Base-by-base conservation (phyloP, 92 coral and sea anemone genomes). In the Heliopora coerulea region DNA sequence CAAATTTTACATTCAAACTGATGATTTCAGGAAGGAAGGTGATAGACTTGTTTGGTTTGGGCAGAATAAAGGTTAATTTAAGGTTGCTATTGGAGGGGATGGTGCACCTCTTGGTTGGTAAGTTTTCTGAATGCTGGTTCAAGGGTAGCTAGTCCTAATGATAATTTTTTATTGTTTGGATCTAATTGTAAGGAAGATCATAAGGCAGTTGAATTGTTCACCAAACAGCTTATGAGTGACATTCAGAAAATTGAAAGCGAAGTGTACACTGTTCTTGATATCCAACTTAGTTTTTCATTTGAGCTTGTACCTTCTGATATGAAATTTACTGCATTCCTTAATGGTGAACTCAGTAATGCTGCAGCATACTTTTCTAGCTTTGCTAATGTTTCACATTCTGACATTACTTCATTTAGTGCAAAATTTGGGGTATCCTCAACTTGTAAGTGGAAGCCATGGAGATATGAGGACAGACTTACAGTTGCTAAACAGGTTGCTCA, bases 91-190 rank as follows among this genome's bases (percentile, higher is more conserved):
- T 28, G 95, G 90, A 44, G 86, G 93, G n/a, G 89, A 85, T 59
- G 89, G 93, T 5, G 85, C 86, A 15, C 91, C 83, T 41, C 83
- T 84, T 86, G 83, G 82, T 57, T 85, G 33, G 73, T 88, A 7
- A 82, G 86, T 31, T 78, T 88, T 52, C 73, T 88, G 12, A 88
- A 88, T 86, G 85, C 75, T 23, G 88, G 87, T 26, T 23, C 87
- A 3, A 29, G 87, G 42, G 80, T 88, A 0, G 87, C 83, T 11
- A 87, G 73, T 44, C 73, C 57, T 41, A 64, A 64, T 37, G 72
- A 64, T 33, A 64, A 64, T 25, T 64, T 66, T 66, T 54, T 40
- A n/a, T 65, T 65, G 65, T 78, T 78, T 78, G 73, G 76, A 34
- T 83, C 79, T 14, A 79, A 68, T 57, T 86, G 87, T 21, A 83